Conservation (phyloP, 2,888 invertebrate genomes). For the Pandemis heparana region DNA sequence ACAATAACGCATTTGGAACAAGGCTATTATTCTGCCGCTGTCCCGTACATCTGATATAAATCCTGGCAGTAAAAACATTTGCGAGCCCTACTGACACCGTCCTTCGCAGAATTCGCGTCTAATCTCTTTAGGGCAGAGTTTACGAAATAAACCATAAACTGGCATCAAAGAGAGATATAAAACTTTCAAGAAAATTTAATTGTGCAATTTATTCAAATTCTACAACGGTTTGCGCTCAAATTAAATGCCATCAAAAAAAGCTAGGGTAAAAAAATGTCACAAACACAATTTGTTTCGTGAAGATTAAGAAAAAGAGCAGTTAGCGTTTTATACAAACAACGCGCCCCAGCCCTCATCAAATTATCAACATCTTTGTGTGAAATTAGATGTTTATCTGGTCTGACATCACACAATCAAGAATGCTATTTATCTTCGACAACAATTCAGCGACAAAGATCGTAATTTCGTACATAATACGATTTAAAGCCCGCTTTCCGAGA, state of each 20-base stretch:
- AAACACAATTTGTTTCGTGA: slow-evolving; percentile 34
- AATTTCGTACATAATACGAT: slow-evolving; percentile 49
- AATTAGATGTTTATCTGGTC: slow-evolving; percentile 38
- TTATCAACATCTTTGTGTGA: slow-evolving; percentile 34
- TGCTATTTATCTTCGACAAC: slow-evolving; percentile 42
- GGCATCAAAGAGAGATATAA: slow-evolving; percentile 32
- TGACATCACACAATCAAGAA: slow-evolving; percentile 38
- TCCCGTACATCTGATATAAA: slow-evolving; percentile 44
- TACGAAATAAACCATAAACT: slow-evolving; percentile 38
- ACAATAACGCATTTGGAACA: slow-evolving; percentile 54
- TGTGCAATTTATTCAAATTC: slow-evolving; percentile 36
- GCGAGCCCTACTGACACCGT: slow-evolving; percentile 33
- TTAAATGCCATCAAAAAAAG: slow-evolving; percentile 32
- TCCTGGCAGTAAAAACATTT: slow-evolving; percentile 37
- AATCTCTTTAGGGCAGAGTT: slow-evolving; percentile 42
- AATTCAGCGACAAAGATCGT: slow-evolving; percentile 39
- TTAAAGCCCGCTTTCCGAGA: slow-evolving; percentile 45
- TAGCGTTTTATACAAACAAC: slow-evolving; percentile 15
- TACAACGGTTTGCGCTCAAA: slow-evolving; percentile 24
- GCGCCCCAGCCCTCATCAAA: slow-evolving; percentile 29
- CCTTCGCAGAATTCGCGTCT: slow-evolving; percentile 36
- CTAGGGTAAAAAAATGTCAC: slow-evolving; percentile 23
- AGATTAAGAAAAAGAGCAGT: slow-evolving; percentile 37
- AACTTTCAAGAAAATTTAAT: slow-evolving; percentile 39
- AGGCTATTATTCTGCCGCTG: slow-evolving; percentile 52